phyloP scores from a whole-genome alignment of 1,140 invertebrate species.

The Zaprionus capensis region DNA sequence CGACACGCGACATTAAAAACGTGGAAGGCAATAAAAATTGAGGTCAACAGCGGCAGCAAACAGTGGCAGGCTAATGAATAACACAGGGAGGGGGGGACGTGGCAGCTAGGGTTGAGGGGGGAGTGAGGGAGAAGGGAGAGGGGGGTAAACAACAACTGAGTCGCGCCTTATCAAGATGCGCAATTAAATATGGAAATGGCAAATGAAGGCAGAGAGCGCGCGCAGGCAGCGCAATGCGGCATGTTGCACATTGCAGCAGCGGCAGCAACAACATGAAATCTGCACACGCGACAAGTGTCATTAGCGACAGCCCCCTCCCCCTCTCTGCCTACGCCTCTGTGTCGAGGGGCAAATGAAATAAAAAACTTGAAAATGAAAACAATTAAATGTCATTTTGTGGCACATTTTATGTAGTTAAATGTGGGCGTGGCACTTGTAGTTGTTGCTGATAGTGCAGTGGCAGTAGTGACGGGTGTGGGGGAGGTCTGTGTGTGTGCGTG shows the following conservation, averaged over 20 bases:
- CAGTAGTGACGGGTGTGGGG: neutral
- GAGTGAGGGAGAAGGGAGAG: neutral
- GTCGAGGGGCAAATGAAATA: neutral
- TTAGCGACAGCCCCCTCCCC: conserved; percentile 18
- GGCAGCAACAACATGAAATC: conserved; percentile 45
- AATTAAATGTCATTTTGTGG: conserved; percentile 78
- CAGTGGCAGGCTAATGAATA: conserved; percentile 75
- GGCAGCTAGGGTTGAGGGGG: conserved; percentile 7
- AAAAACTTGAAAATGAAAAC: conserved; percentile 52
- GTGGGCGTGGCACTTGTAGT: conserved; percentile 47
- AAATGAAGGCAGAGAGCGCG: conserved; percentile 47
- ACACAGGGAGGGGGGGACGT: conserved; percentile 45
- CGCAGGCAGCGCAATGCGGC: conserved; percentile 20
- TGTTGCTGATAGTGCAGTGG: neutral
- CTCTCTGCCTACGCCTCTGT: neutral
- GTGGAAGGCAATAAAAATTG: conserved; percentile 80
- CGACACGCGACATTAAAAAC: conserved; percentile 80
- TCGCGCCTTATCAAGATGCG: conserved; percentile 73
- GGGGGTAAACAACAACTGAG: conserved; percentile 23
- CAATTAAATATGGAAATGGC: conserved; percentile 82
- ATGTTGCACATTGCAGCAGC: conserved; percentile 28
- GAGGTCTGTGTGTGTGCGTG: conserved; percentile 5
- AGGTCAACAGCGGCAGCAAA: conserved; percentile 67
- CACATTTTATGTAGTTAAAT: conserved; percentile 75
- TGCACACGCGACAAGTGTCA: conserved; percentile 77